Evolutionary conservation across 2,797 vertebrate genomes (phyloP).

Genomic region (Apogon talboti): DNA sequence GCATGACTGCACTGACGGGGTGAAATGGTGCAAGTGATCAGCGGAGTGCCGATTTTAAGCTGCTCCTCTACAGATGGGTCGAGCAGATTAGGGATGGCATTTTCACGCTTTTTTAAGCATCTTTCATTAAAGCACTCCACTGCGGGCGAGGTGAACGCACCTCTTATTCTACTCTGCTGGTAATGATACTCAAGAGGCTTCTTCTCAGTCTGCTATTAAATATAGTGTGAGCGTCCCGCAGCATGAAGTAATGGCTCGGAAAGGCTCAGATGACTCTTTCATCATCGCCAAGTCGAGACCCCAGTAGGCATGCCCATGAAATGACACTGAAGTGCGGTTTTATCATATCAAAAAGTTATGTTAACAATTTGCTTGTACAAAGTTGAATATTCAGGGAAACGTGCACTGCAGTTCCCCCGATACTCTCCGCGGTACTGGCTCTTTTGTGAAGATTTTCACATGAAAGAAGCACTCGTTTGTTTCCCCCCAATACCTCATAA

Average conservation of each 20-base stretch:
- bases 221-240: conserved; percentile 14
- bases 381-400: conserved; percentile 54
- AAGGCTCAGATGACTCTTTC: conserved; percentile 40
- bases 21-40: conserved; percentile 70
- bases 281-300: conserved; percentile 25
- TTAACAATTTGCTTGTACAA: conserved; percentile 57
- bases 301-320: conserved; percentile 28
- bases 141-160: conserved; percentile 23
- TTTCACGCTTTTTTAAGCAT: conserved; percentile 69
- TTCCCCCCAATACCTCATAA: conserved; percentile 83
- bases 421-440: conserved; percentile 48
- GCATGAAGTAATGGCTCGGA: conserved; percentile 28
- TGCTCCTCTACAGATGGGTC: conserved; percentile 58
- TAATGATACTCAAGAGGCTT: conserved; percentile 30
- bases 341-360: conserved; percentile 57
- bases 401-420: background rate
- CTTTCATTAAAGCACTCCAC: conserved; percentile 48
- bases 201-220: conserved; percentile 9
- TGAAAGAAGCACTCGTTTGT: conserved; percentile 71
- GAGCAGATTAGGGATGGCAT: conserved; percentile 59
- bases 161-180: conserved; percentile 20
- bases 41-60: conserved; percentile 44
- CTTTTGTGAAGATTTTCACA: conserved; percentile 63
- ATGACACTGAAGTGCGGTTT: conserved; percentile 14
- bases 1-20: conserved; percentile 79